Base-by-base conservation (phyloP, 2,888 invertebrate species). In the Aspidiotus destructor region DNA sequence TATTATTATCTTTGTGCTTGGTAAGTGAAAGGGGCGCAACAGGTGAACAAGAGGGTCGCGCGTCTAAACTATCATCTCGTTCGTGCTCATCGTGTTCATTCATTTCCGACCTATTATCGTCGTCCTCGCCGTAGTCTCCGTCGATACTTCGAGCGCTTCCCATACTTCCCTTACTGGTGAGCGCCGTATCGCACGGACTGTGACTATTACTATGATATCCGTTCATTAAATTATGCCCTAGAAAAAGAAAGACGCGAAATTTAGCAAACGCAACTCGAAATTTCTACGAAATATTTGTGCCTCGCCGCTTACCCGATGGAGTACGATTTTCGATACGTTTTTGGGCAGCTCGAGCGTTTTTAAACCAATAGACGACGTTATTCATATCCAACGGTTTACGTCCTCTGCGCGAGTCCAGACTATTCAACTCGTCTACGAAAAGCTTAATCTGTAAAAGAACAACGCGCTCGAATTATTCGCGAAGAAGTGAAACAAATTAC, bases 341-440 rank as follows among this genome's bases (percentile, higher is more conserved):
- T 77, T 93, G 92, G 1, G 95, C 95, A 1, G 97, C 97, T 64
- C 98, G 83, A 0, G 97, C 96, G 76, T 97, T 97, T 78, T 97
- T 96, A 79, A 99, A 99, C 93, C 93, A 93, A 75, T 93, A 93
- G 15, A 95, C 94, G 15, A 96, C 94, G 76, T 96, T 96, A 76
- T 94, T 94, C 7, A 96, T 88, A 78, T 97, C 96, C 65, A 97
- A 80, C 0, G 95, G 95, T 76, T 96, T 94, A 61, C 96, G 83
- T 1, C 95, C 96, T 65, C 92, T 84, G 55, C 97, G 84, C 63
- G 95, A 96, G 75, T 95, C 94, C 72, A 96, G 80, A 70, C 87
- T 86, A 77, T 99, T 99, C 72, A 99, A 80, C 76, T 95, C 94
- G 74, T 90, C 87, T 69, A 98, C 92, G 79, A 95, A 98, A 72